These are phyloP conservation scores for Felis catus DNA, from an alignment of 2,113 vertebrate species.

Conservation along the genomic window F.catus_Fca126_mat1.0 CM031412.1:11959001-11959500, in stretches of 20 bases:
- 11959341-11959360: constrained; percentile 30
- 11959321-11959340: constrained; percentile 43
- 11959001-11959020: constrained; percentile 62
- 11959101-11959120: constrained; percentile 68
- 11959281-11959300: constrained; percentile 14
- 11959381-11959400: constrained; percentile 30
- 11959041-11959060: constrained; percentile 57
- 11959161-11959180: constrained; percentile 54
- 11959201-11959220: constrained; percentile 75
- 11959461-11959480: constrained; percentile 2
- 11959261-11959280: constrained; percentile 65
- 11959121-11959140: constrained; percentile 16
- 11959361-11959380: not conserved
- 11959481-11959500: not conserved
- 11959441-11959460: not conserved
- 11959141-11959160: constrained; percentile 59
- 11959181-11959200: constrained; percentile 64
- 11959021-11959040: constrained; percentile 67
- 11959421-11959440: constrained; percentile 28
- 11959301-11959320: constrained; percentile 13
- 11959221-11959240: constrained; percentile 73
- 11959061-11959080: constrained; percentile 56
- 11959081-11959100: constrained; percentile 51
- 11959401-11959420: constrained; percentile 9
- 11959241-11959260: constrained; percentile 61